Conservation (phyloP, 2,888 invertebrate genomes). For the Quadroppia sp. region DNA sequence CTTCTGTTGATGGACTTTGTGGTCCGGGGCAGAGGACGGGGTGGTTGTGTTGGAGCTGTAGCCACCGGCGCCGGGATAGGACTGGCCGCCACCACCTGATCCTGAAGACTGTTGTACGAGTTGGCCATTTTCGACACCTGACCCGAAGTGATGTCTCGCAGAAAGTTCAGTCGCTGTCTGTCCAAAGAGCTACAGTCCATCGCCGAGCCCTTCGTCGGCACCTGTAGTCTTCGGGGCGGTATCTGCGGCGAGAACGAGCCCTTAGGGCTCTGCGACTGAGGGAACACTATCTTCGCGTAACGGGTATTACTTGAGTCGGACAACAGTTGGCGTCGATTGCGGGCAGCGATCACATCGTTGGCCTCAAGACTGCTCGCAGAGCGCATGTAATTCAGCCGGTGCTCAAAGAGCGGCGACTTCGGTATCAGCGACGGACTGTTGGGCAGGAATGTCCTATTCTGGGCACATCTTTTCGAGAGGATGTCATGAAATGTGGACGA, state of each 20-base stretch:
- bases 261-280: not conserved
- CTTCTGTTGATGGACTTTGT: not conserved
- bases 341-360: slow-evolving; percentile 12
- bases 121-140: slow-evolving; percentile 45
- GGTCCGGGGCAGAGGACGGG: slow-evolving; percentile 12
- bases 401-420: not conserved
- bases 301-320: slow-evolving; percentile 14
- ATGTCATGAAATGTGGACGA: slow-evolving; percentile 12
- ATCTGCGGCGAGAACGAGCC: slow-evolving; percentile 16
- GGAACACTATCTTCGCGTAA: slow-evolving; percentile 16
- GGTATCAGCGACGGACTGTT: not conserved
- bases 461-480: not conserved
- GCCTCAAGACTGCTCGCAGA: slow-evolving; percentile 12
- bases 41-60: slow-evolving; percentile 6
- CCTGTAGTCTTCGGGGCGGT: not conserved
- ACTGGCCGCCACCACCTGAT: too few relatives aligned
- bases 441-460: not conserved
- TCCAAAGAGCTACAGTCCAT: slow-evolving; percentile 41
- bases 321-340: slow-evolving; percentile 4
- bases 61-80: too few relatives aligned
- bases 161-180: slow-evolving; percentile 43
- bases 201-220: not conserved
- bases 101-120: slow-evolving; percentile 44
- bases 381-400: not conserved
- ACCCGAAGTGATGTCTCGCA: slow-evolving; percentile 45